Evolutionary conservation across 2,888 invertebrate genomes (phyloP), one percentile per base, ranked within the genome.

Genomic region (Phorcus lineatus): DNA sequence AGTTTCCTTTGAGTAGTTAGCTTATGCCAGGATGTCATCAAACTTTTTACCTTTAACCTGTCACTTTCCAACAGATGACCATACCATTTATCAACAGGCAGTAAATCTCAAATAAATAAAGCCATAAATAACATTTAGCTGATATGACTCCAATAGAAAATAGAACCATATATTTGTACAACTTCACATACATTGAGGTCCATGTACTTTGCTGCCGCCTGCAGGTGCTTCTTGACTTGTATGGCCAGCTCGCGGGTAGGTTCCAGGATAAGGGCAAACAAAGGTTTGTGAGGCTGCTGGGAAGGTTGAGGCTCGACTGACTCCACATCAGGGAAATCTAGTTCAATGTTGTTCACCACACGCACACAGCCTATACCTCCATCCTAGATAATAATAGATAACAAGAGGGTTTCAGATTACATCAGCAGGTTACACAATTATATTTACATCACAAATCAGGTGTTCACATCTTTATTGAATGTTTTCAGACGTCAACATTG

Each of bases 191-290:
- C 95, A 92, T 94, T 94, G 22, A 96, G 94, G 94, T 95, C 95
- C 74, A 97, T 96, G 96, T 94, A 89, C 75, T 96, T 97, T 0
- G 97, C 96, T 2, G 96, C 95, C 7, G 95, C 95, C 53, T 94
- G 94, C 57, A 99, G 93, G 94, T 99, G 98, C 88, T 96, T 95
- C 91, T 96, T 96, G 55, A 99, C 96, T 94, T 99, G 99, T 74
- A 99, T 95, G 0, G 99, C 99, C 80, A 99, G 94, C 92, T 99
- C 99, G 91, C 99, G 95, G 0, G 99, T 99, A 0, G 99, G 99
- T 0, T 99, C 98, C 76, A 99, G 92, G 80, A 99, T 96, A 4
- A 99, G 94, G 0, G 97, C 97, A 91, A 87, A 78, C 7, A 91
- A 88, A 55, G 82, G 84, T 19, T 83, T 81, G 24, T 75, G 28